Conservation (phyloP, 2,113 vertebrate genomes). For the Urocolius indicus region DNA sequence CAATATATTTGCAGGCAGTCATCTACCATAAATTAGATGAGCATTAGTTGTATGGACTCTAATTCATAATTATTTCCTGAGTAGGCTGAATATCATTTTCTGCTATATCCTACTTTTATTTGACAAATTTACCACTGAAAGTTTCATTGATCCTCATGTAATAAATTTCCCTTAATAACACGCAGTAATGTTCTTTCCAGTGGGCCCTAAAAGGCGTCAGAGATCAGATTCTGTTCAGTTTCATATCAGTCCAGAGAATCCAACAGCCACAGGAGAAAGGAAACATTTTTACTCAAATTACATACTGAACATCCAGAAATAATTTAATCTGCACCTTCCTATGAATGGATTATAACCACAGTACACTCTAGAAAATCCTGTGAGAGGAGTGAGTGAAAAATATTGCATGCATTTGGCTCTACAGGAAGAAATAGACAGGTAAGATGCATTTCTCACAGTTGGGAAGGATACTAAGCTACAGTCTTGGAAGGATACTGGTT, state of each 20-base stretch:
- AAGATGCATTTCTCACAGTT: neutral
- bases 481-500: neutral
- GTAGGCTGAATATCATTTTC: neutral
- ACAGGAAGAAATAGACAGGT: neutral
- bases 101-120: neutral
- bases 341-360: neutral
- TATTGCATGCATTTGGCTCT: neutral
- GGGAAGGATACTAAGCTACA: neutral
- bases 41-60: neutral
- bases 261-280: neutral
- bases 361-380: neutral
- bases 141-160: neutral
- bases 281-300: neutral
- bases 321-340: neutral
- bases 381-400: neutral
- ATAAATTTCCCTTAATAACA: neutral
- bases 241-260: neutral
- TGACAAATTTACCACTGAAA: neutral
- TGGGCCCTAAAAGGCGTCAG: neutral
- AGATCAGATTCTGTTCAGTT: neutral
- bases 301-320: neutral
- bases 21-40: neutral
- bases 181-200: neutral
- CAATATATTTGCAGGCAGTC: neutral
- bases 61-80: slow-evolving; percentile 2